Base-by-base conservation (phyloP, 2,888 invertebrate species). In the Helicoverpa assulta region DNA sequence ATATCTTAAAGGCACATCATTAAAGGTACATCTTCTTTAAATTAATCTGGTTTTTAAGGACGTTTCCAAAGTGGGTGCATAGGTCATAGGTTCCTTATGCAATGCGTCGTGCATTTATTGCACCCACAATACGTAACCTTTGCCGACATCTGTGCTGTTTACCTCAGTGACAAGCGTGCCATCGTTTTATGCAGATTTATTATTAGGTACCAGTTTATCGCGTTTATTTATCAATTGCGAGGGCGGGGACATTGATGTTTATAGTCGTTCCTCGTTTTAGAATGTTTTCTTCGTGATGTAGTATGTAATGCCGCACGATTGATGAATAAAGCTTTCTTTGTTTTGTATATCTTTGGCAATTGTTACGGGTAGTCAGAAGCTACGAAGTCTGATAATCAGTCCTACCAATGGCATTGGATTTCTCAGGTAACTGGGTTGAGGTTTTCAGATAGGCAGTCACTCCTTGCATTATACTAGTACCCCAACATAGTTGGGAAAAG, bases 51-150 rank as follows among this genome's bases (percentile, higher is more conserved):
- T 83, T 86, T 84, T 85, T 85, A 83, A 84, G 84, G 84, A 84
- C 84, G 80, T 82, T 75, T 78, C 85, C 81, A 85, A 81, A 90
- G 87, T 87, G 82, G 87, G 85, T 81, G 86, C 84, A 90, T 89
- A 91, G 90, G 91, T 89, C 91, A 88, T 83, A 85, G 86, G 85
- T 88, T 89, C n/a, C 58, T 83, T 81, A 83, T 73, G 94, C 92
- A 94, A 94, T 78, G 72, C 78, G 78, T 87, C 85, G 86, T 89
- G 91, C 90, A 92, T 90, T 90, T 89, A 91, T 91, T 92, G 93
- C 91, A 89, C 84, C 88, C 80, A 90, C 91, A 91, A 89, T 89
- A 85, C 88, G 86, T 91, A 94, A 94, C 94, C 94, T 94, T 94
- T 94, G 83, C 88, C 81, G 80, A 73, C 70, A 72, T 86, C 84